phyloP scores from a whole-genome alignment of 23 tunicate species.

The Diplosoma virens region DNA sequence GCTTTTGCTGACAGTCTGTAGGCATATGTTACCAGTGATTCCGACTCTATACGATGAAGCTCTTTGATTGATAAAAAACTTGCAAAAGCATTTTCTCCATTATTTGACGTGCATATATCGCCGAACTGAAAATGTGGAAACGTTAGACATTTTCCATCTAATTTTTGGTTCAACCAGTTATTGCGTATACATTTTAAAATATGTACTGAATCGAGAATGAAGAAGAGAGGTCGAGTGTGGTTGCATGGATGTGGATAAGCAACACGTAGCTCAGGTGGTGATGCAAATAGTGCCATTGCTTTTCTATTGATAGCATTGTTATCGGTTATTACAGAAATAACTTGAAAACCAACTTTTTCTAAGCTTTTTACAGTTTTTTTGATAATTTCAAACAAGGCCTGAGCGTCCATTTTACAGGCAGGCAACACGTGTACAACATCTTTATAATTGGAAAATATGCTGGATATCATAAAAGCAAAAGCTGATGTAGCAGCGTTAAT shows the following conservation, averaged over 20 bases:
- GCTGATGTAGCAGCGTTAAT: slow-evolving; percentile 1
- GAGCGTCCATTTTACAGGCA: slow-evolving; percentile 12
- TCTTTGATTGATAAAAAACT: not conserved
- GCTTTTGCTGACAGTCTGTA: slow-evolving; percentile 12
- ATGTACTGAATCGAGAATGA: not conserved
- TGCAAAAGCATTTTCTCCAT: not conserved
- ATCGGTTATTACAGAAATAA: not conserved
- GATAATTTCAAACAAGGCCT: not conserved
- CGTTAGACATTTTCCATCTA: not conserved
- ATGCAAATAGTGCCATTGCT: slow-evolving; percentile 1
- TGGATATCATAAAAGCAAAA: slow-evolving; percentile 1
- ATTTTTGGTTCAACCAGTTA: slow-evolving; percentile 3
- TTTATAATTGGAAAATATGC: not conserved
- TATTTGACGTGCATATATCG: not conserved
- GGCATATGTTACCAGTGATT: not conserved
- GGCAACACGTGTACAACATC: not conserved
- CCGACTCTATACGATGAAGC: not conserved
- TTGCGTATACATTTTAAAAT: not conserved
- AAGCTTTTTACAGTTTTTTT: not conserved
- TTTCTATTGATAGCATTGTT: slow-evolving; percentile 1
- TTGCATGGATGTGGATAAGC: not conserved
- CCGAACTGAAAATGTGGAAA: not conserved
- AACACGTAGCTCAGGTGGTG: not conserved
- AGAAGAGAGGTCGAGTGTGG: not conserved
- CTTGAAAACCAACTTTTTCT: slow-evolving; percentile 3